Percentiles rank a stretch among this genome's conserved stretches.
These are phyloP conservation scores for Drosophila asahinai DNA, from an alignment of 1,140 invertebrate species.

Conservation along the genomic window DNA sequence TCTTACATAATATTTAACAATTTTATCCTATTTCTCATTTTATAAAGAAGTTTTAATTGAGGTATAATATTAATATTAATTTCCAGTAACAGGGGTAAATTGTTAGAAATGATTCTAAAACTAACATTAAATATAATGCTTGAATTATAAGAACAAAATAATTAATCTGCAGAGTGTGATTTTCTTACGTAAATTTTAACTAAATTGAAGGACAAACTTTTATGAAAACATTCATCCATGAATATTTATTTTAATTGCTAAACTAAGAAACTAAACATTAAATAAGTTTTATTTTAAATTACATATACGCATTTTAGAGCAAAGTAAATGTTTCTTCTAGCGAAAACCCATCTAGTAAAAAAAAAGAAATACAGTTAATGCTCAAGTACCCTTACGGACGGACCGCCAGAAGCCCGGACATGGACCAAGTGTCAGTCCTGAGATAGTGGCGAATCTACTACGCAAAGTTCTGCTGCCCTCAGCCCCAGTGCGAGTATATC, in stretches of 20 bases:
- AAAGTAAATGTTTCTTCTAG: background rate
- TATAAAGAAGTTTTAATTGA: too few relatives aligned
- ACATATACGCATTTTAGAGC: background rate
- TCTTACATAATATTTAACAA: too few relatives aligned
- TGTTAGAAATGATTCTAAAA: too few relatives aligned
- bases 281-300: background rate
- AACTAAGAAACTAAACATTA: background rate
- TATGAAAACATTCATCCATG: too few relatives aligned
- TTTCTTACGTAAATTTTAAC: background rate
- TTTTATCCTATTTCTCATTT: too few relatives aligned
- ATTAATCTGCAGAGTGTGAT: too few relatives aligned
- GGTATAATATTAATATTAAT: too few relatives aligned
- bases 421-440: slow-evolving; percentile 10
- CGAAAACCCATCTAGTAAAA: background rate
- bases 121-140: too few relatives aligned
- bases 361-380: background rate
- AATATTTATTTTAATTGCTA: too few relatives aligned
- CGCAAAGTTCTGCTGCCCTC: slow-evolving; percentile 27
- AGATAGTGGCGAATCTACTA: background rate
- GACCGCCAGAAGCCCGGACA: background rate
- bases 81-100: too few relatives aligned
- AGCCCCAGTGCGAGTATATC: slow-evolving; percentile 16
- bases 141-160: too few relatives aligned
- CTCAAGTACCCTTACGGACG: background rate
- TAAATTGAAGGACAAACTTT: too few relatives aligned